These are phyloP conservation scores for Amiota mariae DNA, from an alignment of 2,888 invertebrate species.

Conservation along the genomic window DNA sequence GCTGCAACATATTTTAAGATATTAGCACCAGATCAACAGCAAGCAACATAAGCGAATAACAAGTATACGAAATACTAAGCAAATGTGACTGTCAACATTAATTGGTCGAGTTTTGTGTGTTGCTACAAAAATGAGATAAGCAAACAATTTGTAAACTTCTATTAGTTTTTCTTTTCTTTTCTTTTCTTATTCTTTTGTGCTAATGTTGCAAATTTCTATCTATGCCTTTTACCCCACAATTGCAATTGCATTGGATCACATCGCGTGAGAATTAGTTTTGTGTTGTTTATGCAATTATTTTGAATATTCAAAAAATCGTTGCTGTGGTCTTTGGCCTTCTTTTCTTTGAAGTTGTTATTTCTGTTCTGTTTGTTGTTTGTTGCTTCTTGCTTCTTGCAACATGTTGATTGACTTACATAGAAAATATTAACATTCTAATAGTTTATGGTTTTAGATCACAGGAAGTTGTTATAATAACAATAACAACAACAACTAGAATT, in stretches of 20 bases:
- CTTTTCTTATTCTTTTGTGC: constrained; percentile 38
- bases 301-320: constrained; percentile 43
- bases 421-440: too few species aligned
- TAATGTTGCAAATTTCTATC: not conserved
- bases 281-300: constrained; percentile 57
- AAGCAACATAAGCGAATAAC: constrained; percentile 36
- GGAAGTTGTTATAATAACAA: not conserved
- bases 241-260: too few species aligned
- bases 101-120: constrained; percentile 62
- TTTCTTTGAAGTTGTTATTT: constrained; percentile 2
- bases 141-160: constrained; percentile 53
- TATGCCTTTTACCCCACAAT: too few species aligned
- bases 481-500: not conserved
- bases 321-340: not conserved
- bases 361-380: too few species aligned
- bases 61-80: not conserved
- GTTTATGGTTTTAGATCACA: too few species aligned
- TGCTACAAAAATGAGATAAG: constrained; percentile 51
- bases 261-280: constrained; percentile 51
- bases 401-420: too few species aligned
- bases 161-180: not conserved
- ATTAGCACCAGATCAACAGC: constrained; percentile 42
- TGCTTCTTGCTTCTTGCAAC: too few species aligned
- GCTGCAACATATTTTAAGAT: constrained; percentile 53
- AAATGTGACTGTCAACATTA: constrained; percentile 55